Base-by-base conservation (phyloP, 2,113 vertebrate genomes). In the Heliornis fulica region DNA sequence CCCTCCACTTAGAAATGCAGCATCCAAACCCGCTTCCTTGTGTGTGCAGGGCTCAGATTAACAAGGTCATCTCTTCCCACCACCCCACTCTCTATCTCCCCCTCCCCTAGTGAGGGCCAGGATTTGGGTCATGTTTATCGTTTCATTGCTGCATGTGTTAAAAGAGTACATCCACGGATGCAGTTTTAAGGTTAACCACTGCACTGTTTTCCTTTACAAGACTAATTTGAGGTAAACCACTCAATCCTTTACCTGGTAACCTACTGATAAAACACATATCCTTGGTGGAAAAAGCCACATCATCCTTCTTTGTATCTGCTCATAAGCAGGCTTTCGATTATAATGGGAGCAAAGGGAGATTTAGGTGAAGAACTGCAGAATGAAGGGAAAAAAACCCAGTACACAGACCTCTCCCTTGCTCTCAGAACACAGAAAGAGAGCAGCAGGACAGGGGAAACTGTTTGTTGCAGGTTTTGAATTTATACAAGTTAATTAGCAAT, bases 91-190 rank as follows among this genome's bases (percentile, higher is more conserved):
- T 51, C 15, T 4, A 4, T 32, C 46, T 77, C 68, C 71, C 90
- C 82, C 88, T 83, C 60, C 92, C 68, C 79, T 64, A 31, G 28
- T 68, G 81, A 79, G 34, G 34, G 53, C 57, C 40, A 75, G 64
- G 79, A 94, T 96, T 87, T 94, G 90, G 94, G 94, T 93, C 86
- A 92, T 89, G 85, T 83, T 94, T 94, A 71, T 95, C 3, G 36
- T 93, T 93, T 94, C 41, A 66, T 40, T 63, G 76, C 94, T 88
- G 75, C 70, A 45, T 90, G 93, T 92, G 86, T 91, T 88, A 32
- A 56, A n/a, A 80, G 76, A 83, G 36, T 77, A 53, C 79, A 64
- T 41, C 48, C 69, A 48, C 41, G 71, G 89, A 81, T 86, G 79
- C 83, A 93, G 60, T 93, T 94, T 64, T 92, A 90, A 90, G 65